These are phyloP conservation scores for Eutolmus rufibarbis DNA, from an alignment of 2,888 invertebrate species.

Conservation along the genomic window DNA sequence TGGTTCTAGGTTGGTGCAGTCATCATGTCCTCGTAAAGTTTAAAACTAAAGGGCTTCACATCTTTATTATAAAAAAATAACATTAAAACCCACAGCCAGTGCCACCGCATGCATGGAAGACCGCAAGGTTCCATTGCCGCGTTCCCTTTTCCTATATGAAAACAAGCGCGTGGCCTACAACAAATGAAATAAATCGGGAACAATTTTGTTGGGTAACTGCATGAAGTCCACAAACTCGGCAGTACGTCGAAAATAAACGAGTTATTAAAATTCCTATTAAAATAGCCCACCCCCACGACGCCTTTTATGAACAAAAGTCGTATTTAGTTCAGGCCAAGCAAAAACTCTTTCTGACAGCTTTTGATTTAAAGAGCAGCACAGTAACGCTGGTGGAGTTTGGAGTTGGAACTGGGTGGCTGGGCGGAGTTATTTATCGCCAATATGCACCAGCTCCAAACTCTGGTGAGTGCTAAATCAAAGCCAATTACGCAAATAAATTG, in stretches of 20 bases:
- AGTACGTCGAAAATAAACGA: not conserved
- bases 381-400: not conserved
- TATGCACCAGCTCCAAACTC: slow-evolving; percentile 9
- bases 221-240: not conserved
- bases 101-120: not conserved
- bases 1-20: not conserved
- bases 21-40: not conserved
- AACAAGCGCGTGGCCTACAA: not conserved
- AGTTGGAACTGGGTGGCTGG: not conserved
- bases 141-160: not conserved
- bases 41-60: not conserved
- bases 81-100: not conserved
- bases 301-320: not conserved
- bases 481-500: slow-evolving; percentile 28
- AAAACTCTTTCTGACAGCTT: slow-evolving; percentile 8
- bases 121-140: not conserved
- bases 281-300: not conserved
- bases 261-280: not conserved
- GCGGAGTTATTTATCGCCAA: slow-evolving; percentile 16
- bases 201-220: not conserved
- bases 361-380: slow-evolving; percentile 23
- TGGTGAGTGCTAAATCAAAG: slow-evolving; percentile 17
- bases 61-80: not conserved
- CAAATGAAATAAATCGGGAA: not conserved
- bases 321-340: not conserved